Percentiles rank a stretch among this genome's conserved stretches.
Conservation (phyloP, 2,888 invertebrate genomes). For the Conomelus anceps region DNA sequence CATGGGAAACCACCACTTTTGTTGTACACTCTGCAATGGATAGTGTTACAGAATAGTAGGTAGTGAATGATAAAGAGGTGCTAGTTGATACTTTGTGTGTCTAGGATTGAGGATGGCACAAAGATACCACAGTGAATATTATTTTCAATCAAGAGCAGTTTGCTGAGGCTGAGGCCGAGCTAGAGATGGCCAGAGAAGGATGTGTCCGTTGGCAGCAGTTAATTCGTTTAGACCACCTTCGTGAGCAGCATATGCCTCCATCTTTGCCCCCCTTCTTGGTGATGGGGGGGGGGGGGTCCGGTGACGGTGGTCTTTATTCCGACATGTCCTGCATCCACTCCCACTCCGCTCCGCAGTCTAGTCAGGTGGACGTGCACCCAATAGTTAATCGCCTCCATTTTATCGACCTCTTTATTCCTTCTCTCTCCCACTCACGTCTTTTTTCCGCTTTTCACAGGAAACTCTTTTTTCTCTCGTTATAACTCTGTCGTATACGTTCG, state of each 20-base stretch:
- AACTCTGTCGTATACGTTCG: neutral
- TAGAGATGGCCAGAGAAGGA: neutral
- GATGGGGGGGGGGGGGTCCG: neutral
- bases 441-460: neutral
- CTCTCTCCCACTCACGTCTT: neutral
- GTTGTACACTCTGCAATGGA: neutral
- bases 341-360: neutral
- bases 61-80: neutral
- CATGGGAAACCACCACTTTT: neutral
- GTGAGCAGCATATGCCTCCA: neutral
- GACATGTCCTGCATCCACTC: neutral
- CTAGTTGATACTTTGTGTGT: neutral
- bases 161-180: neutral
- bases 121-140: neutral
- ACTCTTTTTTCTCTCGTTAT: neutral
- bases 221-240: neutral
- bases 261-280: too few relatives aligned
- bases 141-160: neutral
- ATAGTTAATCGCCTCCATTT: conserved; percentile 1
- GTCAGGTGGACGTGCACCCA: conserved; percentile 10
- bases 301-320: neutral
- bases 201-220: neutral
- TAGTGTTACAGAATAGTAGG: neutral
- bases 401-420: neutral
- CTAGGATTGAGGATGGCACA: too few relatives aligned